Evolutionary conservation across 1,140 invertebrate genomes (phyloP), one percentile per base, ranked within the genome.

Genomic region (Bombyx mandarina): DNA sequence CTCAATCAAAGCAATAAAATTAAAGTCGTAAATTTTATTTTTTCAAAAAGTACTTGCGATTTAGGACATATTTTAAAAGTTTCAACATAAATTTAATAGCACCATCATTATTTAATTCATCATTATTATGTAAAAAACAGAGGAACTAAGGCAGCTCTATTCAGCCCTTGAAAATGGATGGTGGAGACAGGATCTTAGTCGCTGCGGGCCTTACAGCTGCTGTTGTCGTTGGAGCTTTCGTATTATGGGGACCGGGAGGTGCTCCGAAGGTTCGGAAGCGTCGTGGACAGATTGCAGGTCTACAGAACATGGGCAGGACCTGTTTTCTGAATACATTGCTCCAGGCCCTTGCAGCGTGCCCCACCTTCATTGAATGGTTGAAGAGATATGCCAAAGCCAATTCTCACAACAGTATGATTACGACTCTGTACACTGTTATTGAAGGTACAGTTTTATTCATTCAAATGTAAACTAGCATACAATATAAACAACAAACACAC

Each of bases 321-420:
- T 97, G 96, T 76, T 97, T 96, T 79, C 82, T 97, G 7, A 97
- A 97, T 87, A 94, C 95, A 1, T 81, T 97, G 26, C 81, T 97
- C 9, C 96, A 97, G 88, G 93, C 94, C 7, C 76, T 97, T 42
- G 94, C 95, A 43, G 92, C 95, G 9, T 96, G 93, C 77, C 93
- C 94, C 58, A 91, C 90, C 52, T 95, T 97, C 73, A 90, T 94
- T 43, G 89, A 90, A 7, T 98, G 96, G 96, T 81, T 98, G n/a
- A 89, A 91, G 64, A 89, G 90, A 58, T 91, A 93, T 54, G 80
- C 86, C 8, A 86, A 90, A 46, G 82, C 88, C 6, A 89, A 89
- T 46, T 84, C 86, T 46, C 89, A 90, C 53, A 91, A 89, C 56
- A 90, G 89, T 65, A 90, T 93, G 74, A 92, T 92, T 8, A 90